Conservation (phyloP, 2,797 vertebrate species). For the Semaprochilodus insignis region DNA sequence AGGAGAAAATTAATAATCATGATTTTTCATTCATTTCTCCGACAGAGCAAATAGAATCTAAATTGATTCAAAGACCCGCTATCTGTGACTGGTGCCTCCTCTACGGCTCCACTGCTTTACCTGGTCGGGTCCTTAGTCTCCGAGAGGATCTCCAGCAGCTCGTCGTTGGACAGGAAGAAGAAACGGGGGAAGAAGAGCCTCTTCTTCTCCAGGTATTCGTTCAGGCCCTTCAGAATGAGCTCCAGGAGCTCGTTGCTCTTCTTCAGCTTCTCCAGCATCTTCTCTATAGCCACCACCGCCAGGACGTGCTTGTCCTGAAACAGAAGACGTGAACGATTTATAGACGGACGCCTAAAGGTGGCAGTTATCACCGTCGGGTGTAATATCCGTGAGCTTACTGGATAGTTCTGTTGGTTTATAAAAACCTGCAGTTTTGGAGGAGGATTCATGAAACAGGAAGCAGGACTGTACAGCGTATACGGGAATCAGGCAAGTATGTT, state of each 20-base stretch:
- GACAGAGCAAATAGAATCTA: too few relatives aligned
- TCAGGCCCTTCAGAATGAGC: slow-evolving; percentile 90
- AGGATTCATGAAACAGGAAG: too few relatives aligned
- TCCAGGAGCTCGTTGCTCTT: slow-evolving; percentile 86
- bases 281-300: slow-evolving; percentile 82
- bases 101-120: slow-evolving; percentile 64
- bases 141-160: slow-evolving; percentile 92
- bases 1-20: too few relatives aligned
- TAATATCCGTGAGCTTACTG: too few relatives aligned
- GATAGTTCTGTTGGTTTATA: too few relatives aligned
- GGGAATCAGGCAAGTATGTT: too few relatives aligned
- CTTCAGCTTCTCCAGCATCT: slow-evolving; percentile 86
- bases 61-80: too few relatives aligned
- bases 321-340: slow-evolving; percentile 5
- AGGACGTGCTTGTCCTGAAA: slow-evolving; percentile 87
- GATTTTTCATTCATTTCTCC: too few relatives aligned
- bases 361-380: too few relatives aligned
- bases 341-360: neutral
- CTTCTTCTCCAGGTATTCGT: slow-evolving; percentile 92
- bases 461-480: too few relatives aligned
- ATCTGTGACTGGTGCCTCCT: neutral
- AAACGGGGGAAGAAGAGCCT: slow-evolving; percentile 92
- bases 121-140: slow-evolving; percentile 93
- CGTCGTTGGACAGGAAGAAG: slow-evolving; percentile 94
- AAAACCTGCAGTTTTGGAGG: too few relatives aligned